phyloP scores from a whole-genome alignment of 2,113 vertebrate species.

The Pseudopipra pipra region DNA sequence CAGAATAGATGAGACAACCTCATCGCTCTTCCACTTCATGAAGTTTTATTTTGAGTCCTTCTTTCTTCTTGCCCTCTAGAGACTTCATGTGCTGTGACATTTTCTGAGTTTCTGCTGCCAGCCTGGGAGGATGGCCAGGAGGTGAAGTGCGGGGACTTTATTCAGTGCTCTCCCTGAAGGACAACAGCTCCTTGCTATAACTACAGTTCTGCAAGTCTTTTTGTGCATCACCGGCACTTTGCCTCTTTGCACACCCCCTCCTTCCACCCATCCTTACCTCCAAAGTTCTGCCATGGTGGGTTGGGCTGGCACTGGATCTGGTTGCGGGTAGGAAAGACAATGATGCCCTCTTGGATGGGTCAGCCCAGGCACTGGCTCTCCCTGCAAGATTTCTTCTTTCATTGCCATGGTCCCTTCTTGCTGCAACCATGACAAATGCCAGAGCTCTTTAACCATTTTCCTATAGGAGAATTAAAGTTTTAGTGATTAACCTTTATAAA shows the following conservation, averaged over 20 bases:
- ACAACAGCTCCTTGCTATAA: not conserved
- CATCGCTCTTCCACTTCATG: not conserved
- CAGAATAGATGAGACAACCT: not conserved
- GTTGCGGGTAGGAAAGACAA: not conserved
- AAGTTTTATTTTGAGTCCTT: not conserved
- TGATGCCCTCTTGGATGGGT: not conserved
- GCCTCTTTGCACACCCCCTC: not conserved
- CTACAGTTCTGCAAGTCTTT: not conserved
- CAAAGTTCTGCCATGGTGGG: fast-evolving
- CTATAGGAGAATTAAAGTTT: not conserved
- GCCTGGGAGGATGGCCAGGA: not conserved
- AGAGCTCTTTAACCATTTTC: slow-evolving; percentile 23
- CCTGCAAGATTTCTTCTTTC: not conserved
- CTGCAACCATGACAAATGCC: slow-evolving; percentile 8
- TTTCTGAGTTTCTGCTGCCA: not conserved
- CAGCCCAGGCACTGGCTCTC: not conserved
- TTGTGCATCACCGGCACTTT: not conserved
- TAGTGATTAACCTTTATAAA: slow-evolving; percentile 53
- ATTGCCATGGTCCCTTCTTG: not conserved
- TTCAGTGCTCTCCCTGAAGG: not conserved
- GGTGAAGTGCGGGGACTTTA: fast-evolving
- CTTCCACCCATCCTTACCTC: not conserved
- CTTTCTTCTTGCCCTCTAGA: not conserved
- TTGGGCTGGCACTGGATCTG: not conserved
- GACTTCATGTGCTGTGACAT: not conserved